These are phyloP conservation scores for Anomalospiza imberbis DNA, from an alignment of 2,797 vertebrate genomes.

Conservation along the genomic window DNA sequence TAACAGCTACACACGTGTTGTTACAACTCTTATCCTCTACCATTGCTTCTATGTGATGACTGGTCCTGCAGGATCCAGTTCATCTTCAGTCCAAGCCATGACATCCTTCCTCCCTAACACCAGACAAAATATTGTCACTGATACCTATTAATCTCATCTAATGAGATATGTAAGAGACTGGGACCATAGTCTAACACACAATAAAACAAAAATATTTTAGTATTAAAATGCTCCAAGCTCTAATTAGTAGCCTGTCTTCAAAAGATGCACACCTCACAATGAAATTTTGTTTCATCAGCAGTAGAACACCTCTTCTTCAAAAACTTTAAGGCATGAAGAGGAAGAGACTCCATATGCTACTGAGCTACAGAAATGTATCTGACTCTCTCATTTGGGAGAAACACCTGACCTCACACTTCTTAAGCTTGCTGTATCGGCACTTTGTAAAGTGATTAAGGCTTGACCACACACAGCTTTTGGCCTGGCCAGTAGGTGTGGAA, in stretches of 20 bases:
- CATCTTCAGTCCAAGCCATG: background rate
- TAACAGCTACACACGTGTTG: background rate
- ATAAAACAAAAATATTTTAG: background rate
- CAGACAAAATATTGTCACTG: background rate
- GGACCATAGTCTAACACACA: background rate
- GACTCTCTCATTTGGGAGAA: background rate
- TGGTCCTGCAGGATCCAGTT: background rate
- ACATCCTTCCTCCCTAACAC: background rate
- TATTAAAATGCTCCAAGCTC: background rate
- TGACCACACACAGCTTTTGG: background rate
- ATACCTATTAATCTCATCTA: background rate
- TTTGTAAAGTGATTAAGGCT: background rate
- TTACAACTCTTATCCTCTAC: background rate
- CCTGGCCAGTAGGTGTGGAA: background rate
- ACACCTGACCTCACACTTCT: background rate
- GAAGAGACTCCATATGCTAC: background rate
- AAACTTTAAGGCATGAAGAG: background rate
- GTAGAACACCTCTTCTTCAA: background rate
- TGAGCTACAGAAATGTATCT: background rate
- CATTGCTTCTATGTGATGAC: background rate
- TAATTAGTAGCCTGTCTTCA: background rate
- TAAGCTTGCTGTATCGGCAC: background rate
- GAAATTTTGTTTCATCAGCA: background rate
- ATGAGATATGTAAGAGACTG: background rate
- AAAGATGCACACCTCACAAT: background rate